These are phyloP conservation scores for Oedothorax gibbosus DNA, from an alignment of 1,140 invertebrate genomes.

Conservation along the genomic window DNA sequence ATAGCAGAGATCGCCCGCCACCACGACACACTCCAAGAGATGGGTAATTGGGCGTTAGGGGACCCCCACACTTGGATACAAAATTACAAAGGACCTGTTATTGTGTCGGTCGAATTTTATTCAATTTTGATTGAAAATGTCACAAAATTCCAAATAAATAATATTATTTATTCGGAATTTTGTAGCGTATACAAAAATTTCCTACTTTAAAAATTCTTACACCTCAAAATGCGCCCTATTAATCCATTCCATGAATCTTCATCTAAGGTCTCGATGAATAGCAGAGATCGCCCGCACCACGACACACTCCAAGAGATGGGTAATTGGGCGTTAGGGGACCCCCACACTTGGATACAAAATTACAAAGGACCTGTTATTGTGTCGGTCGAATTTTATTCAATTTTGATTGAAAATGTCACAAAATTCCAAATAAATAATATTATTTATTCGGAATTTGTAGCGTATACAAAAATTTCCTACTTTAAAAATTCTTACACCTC, in stretches of 20 bases:
- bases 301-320: neutral
- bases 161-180: no score
- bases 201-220: no score
- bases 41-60: constrained; percentile 23
- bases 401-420: no score
- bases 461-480: no score
- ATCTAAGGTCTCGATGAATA: neutral
- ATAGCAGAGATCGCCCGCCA: constrained; percentile 1
- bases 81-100: constrained; percentile 13
- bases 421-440: no score
- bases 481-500: no score
- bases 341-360: constrained; percentile 8
- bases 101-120: constrained; percentile 14
- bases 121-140: no score
- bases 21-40: neutral
- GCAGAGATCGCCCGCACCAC: neutral
- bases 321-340: constrained; percentile 16
- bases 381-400: constrained; percentile 2
- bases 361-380: constrained; percentile 9
- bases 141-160: no score
- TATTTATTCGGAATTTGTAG: no score
- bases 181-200: no score
- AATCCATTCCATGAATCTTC: neutral
- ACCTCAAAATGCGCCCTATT: no score
- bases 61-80: neutral